Evolutionary conservation across 2,113 vertebrate genomes (phyloP), one percentile per base, ranked within the genome.

Genomic region (Formicarius rufipectus): DNA sequence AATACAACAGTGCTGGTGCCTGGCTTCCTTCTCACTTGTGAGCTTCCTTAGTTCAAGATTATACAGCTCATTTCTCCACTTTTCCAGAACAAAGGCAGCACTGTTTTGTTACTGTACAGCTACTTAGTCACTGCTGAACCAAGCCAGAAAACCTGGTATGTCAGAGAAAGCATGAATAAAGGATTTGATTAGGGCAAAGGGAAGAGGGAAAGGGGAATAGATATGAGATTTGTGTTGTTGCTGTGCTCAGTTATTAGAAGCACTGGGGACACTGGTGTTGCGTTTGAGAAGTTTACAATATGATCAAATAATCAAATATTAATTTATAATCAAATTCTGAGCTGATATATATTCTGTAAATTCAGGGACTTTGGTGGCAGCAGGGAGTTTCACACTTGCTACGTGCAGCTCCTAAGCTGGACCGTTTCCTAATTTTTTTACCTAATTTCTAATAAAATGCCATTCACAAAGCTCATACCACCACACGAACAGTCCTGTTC

Each of bases 141-240:
- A 58, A 79, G 64, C 55, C 93, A 94, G 90, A 62, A 94, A 88
- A 58, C 56, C 60, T 60, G 67, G 64, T 67, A 78, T 88, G 75
- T 90, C 90, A 95, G 83, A 68, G 84, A 93, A 92, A 71, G 73
- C 58, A 92, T 78, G 80, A 96, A 96, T 75, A 94, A 94, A 95
- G 82, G 68, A 93, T 96, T 93, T 95, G 85, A 94, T 93, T 74
- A 93, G 64, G 79, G 84, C 55, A 82, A 79, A 55, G 80, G 42
- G 55, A 90, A 95, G 63, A 84, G 18, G 31, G 64, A 91, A 94
- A 68, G 31, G 30, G 42, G 52, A 91, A 80, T 3, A 66, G 49
- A 71, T 55, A 52, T 0, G 28, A 94, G 52, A 78, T 90, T 52
- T 83, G 33, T 8, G 0, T 40, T 91, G 67, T 44, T 90, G 64